These are phyloP conservation scores for Portevinia maculata DNA, from an alignment of 2,888 invertebrate species.

Conservation along the genomic window DNA sequence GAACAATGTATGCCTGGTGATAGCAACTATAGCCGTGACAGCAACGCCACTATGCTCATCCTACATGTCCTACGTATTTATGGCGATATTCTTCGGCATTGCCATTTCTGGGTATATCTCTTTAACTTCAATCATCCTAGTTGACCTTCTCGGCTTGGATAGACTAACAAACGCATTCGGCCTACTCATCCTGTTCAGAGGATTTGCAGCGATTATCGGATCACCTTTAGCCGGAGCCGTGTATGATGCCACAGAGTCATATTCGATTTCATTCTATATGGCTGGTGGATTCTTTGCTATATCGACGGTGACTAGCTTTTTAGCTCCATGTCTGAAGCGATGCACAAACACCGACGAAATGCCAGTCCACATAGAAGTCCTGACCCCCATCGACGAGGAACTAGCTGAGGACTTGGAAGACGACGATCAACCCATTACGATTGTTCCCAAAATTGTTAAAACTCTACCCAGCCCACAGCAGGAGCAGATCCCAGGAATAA, in stretches of 20 bases:
- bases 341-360: constrained; percentile 84
- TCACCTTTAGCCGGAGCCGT: constrained; percentile 94
- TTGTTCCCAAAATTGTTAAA: constrained; percentile 90
- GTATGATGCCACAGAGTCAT: constrained; percentile 93
- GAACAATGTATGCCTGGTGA: constrained; percentile 95
- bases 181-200: constrained; percentile 96
- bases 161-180: constrained; percentile 99
- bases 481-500: constrained; percentile 75
- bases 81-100: constrained; percentile 95
- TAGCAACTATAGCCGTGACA: constrained; percentile 93
- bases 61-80: constrained; percentile 90
- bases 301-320: constrained; percentile 92
- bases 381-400: constrained; percentile 93
- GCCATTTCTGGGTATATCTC: constrained; percentile 98
- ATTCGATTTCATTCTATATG: constrained; percentile 95
- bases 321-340: constrained; percentile 89
- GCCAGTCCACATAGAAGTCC: constrained; percentile 87
- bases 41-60: constrained; percentile 92
- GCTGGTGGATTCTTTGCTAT: constrained; percentile 94
- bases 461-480: constrained; percentile 88
- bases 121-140: constrained; percentile 97
- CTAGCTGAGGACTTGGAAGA: constrained; percentile 90
- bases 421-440: constrained; percentile 89
- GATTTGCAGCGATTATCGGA: constrained; percentile 95
- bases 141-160: constrained; percentile 97